Percentiles rank a stretch among this genome's conserved stretches.
phyloP scores from a whole-genome alignment of 2,888 invertebrate genomes.

The Aleiodes leptofemur region DNA sequence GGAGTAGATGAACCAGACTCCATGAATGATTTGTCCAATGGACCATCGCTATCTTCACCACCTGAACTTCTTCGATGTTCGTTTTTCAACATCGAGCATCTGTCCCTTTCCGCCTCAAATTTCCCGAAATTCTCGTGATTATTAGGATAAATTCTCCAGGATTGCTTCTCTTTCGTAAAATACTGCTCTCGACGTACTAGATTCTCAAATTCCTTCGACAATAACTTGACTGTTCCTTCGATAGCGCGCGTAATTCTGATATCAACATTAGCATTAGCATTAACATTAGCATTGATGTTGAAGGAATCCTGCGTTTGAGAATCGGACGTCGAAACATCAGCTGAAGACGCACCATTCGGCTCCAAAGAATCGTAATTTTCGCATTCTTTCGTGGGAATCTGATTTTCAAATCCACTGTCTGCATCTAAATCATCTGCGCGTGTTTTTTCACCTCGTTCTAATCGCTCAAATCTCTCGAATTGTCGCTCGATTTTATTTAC shows the following conservation, averaged over 20 bases:
- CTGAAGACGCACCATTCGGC: constrained; percentile 50
- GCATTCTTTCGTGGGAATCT: constrained; percentile 67
- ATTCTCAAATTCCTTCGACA: constrained; percentile 71
- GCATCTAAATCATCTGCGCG: constrained; percentile 32
- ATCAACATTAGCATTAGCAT: constrained; percentile 59
- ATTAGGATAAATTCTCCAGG: constrained; percentile 56
- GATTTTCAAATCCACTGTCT: constrained; percentile 58
- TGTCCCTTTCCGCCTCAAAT: constrained; percentile 66
- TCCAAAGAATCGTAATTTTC: constrained; percentile 69
- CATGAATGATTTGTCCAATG: constrained; percentile 68
- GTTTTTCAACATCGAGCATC: constrained; percentile 58
- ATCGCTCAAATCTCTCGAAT: constrained; percentile 40
- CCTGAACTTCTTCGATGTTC: constrained; percentile 79
- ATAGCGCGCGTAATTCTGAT: constrained; percentile 69
- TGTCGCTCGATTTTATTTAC: constrained; percentile 28
- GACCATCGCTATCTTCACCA: constrained; percentile 79
- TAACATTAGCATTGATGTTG: constrained; percentile 31
- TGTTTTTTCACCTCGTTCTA: constrained; percentile 21
- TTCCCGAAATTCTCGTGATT: constrained; percentile 66
- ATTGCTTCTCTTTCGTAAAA: constrained; percentile 63
- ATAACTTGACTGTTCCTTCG: constrained; percentile 70
- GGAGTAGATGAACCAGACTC: constrained; percentile 79
- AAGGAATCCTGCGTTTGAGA: constrained; percentile 40
- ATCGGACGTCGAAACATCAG: constrained; percentile 52
- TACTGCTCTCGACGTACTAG: constrained; percentile 67